phyloP scores from a whole-genome alignment of 1,140 invertebrate genomes.

The Cydia splendana region DNA sequence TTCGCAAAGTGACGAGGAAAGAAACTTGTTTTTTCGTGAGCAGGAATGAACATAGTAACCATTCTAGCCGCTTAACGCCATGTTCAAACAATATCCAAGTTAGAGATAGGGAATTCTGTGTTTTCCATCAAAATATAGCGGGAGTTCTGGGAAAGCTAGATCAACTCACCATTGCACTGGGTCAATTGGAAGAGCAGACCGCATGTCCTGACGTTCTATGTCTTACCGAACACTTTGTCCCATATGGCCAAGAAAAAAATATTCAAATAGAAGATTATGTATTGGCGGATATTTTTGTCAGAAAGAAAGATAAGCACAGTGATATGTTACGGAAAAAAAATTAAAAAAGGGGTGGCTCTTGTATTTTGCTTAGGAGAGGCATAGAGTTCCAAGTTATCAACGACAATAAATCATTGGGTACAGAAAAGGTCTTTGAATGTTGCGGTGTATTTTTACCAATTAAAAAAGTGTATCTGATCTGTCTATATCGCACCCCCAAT shows the following conservation, averaged over 20 bases:
- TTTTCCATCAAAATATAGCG: constrained; percentile 4
- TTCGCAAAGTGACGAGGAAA: no score
- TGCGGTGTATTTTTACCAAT: background rate
- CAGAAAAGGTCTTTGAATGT: background rate
- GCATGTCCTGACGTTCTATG: background rate
- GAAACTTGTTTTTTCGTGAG: no score
- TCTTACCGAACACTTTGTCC: background rate
- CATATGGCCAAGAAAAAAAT: background rate
- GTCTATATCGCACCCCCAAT: background rate
- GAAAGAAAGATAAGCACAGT: background rate
- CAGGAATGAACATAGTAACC: no score
- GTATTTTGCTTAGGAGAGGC: background rate
- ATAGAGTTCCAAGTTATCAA: background rate
- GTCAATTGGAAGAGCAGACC: background rate
- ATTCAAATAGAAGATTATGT: background rate
- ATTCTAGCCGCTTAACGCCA: no score
- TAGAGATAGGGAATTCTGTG: background rate
- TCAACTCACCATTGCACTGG: background rate
- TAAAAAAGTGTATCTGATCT: background rate
- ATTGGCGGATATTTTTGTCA: background rate
- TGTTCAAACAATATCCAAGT: no score
- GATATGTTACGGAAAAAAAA: background rate
- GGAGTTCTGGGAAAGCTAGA: background rate
- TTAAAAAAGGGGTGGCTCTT: background rate
- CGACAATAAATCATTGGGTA: background rate